Evolutionary conservation across 2,888 invertebrate genomes (phyloP), one percentile per base, ranked within the genome.

Genomic region (Myopa testacea): DNA sequence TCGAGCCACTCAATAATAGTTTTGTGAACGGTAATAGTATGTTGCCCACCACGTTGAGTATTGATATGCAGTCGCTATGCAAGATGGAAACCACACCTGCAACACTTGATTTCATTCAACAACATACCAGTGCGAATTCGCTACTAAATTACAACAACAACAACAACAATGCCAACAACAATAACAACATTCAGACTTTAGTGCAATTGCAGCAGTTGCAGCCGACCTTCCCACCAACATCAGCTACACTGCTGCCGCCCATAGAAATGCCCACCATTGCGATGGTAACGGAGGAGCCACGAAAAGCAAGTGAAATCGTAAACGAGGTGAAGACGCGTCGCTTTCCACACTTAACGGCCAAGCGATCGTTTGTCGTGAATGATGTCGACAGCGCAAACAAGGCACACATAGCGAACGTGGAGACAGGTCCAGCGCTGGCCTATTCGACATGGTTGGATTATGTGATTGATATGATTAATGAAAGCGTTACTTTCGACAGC

Each of bases 391-490:
- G 16, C 16, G 45, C 34, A 1, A 68, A 69, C 19, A 68, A 58
- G 6, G 45, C 60, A 12, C 75, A 75, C 19, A 60, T 60, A 26
- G 69, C 45, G 12, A 45, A 69, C 38, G 75, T 75, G 7, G 69
- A 75, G 34, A n/a, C 80, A 7, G 80, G 83, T 8, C 88, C 87
- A 14, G 85, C 85, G 0, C 79, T 90, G 60, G 84, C 85, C 26
- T 95, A 95, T 87, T 89, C 92, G 12, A 91, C 92, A 71, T 95
- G 95, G 95, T 89, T 95, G 67, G 92, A 93, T 3, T 93, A 94
- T 84, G 93, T 95, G 16, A 94, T 95, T 12, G 95, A 95, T 86
- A 90, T 93, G 38, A 93, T 95, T 75, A 95, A 95, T 88, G 93
- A 93, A 81, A 92, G 93, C 16, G 93, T 95, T 92, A 93, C 93